These are phyloP conservation scores for Anthophora plumipes DNA, from an alignment of 2,888 invertebrate genomes.

Conservation along the genomic window DNA sequence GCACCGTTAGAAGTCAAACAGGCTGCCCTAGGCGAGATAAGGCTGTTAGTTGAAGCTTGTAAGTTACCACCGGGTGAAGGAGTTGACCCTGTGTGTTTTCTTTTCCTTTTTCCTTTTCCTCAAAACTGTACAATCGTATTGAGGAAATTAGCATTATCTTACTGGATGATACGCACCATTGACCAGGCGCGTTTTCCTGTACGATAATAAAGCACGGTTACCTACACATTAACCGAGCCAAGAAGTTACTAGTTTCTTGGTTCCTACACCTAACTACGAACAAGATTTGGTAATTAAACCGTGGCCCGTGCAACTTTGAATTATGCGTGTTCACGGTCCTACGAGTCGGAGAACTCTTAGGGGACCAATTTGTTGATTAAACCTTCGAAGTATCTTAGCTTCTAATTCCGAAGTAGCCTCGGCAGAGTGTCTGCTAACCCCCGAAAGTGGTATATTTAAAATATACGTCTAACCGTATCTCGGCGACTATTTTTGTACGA, in stretches of 20 bases:
- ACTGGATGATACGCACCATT: neutral
- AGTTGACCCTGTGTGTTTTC: slow-evolving; percentile 43
- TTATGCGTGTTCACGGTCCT: slow-evolving; percentile 78
- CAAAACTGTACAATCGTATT: neutral
- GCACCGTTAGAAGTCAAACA: slow-evolving; percentile 81
- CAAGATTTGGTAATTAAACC: slow-evolving; percentile 83
- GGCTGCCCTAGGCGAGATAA: slow-evolving; percentile 81
- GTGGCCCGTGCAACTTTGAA: slow-evolving; percentile 81
- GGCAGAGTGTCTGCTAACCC: neutral
- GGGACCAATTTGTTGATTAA: slow-evolving; percentile 82
- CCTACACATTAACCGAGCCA: slow-evolving; percentile 42
- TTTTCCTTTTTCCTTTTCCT: too few species aligned
- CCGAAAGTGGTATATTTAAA: neutral
- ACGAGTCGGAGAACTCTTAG: slow-evolving; percentile 71
- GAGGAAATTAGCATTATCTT: neutral
- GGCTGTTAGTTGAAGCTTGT: slow-evolving; percentile 59
- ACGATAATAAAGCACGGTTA: slow-evolving; percentile 40
- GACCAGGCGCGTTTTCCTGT: slow-evolving; percentile 1
- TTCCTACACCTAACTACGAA: slow-evolving; percentile 65
- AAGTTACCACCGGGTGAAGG: slow-evolving; percentile 66
- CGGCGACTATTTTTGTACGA: neutral
- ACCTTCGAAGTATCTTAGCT: slow-evolving; percentile 68
- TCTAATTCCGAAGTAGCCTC: slow-evolving; percentile 41
- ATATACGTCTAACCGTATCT: neutral
- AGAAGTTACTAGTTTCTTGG: slow-evolving; percentile 57